Base-by-base conservation (phyloP, 2,888 invertebrate species). In the Acholoe squamosa region DNA sequence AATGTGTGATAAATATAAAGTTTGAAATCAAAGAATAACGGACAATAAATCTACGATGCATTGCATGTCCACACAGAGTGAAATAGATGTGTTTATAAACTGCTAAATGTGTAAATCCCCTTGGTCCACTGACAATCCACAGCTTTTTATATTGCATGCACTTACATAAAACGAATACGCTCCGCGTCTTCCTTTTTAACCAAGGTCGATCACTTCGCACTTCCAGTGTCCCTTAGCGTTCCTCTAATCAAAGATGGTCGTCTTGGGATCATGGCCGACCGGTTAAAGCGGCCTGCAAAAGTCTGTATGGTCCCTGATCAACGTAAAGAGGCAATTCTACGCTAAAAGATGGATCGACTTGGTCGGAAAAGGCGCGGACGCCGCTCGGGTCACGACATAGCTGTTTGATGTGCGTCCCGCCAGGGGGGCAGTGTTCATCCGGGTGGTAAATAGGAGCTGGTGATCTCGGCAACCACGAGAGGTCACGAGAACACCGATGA, bases 391-490 rank as follows among this genome's bases (percentile, higher is more conserved):
- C 54, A 31, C 52, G 80, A n/a, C 33, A 33, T 34, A 34, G 34
- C 52, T 86, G 86, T 86, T 86, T 54, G 86, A 52, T 54, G 52
- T 54, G 52, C 14, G 5, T 52, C 86, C 43, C 56, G 54, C 86
- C 19, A 52, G n/a, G 86, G 56, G 86, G 52, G 7, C 84, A n/a
- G 43, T 16, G 86, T 86, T 52, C 86, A 43, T 80, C 56, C 54
- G 86, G 56, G 54, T 86, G 86, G 86, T 56, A 86, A 86, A 86
- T 86, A 86, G 54, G 56, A 86, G 86, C 52, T 54, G 86, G 54
- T 22, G 86, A 86, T 56, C 52, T 52, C 52, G 86, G 25, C 54
- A 25, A 28, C 56, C 54, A 25, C 54, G 56, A 31, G 86, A 86
- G 86, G 86, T 56, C 86, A 86, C 31, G 56, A 31, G 86, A 56